phyloP scores from a whole-genome alignment of 2,797 vertebrate species.

The Rhodeus uyekii region DNA sequence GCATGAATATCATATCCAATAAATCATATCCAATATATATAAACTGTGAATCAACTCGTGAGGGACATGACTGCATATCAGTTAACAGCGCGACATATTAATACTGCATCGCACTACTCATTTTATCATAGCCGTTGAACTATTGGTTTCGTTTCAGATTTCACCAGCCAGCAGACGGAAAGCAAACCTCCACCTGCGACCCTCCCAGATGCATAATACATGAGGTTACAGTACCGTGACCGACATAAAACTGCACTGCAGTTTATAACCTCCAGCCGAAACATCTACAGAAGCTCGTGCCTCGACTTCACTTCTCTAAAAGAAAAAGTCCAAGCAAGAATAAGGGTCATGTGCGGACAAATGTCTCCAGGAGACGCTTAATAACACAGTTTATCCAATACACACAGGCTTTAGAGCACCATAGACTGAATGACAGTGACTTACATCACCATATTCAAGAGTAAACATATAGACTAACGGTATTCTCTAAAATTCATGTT shows the following conservation, averaged over 20 bases:
- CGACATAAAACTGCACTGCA: slow-evolving; percentile 29
- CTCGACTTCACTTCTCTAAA: neutral
- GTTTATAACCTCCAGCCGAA: slow-evolving; percentile 14
- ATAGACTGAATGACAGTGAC: neutral
- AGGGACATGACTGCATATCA: neutral
- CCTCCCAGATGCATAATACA: slow-evolving; percentile 55
- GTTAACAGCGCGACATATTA: slow-evolving; percentile 24
- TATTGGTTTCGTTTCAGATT: slow-evolving; percentile 47
- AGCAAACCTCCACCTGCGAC: slow-evolving; percentile 53
- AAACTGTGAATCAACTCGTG: no score
- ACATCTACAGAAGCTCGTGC: neutral
- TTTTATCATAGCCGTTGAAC: slow-evolving; percentile 41
- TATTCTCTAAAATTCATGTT: neutral
- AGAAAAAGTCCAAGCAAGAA: neutral
- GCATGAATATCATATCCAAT: no score
- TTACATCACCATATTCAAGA: neutral
- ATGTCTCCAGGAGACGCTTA: neutral
- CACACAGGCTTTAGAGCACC: neutral
- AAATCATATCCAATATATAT: neutral
- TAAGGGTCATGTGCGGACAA: neutral
- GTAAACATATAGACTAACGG: neutral
- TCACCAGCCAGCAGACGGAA: slow-evolving; percentile 48
- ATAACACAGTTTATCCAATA: neutral
- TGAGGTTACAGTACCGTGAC: slow-evolving; percentile 47
- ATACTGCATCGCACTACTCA: slow-evolving; percentile 44